Evolutionary conservation across 2,888 invertebrate species (phyloP), one percentile per base, ranked within the genome.

Genomic region (Cerceris ruficornis): DNA sequence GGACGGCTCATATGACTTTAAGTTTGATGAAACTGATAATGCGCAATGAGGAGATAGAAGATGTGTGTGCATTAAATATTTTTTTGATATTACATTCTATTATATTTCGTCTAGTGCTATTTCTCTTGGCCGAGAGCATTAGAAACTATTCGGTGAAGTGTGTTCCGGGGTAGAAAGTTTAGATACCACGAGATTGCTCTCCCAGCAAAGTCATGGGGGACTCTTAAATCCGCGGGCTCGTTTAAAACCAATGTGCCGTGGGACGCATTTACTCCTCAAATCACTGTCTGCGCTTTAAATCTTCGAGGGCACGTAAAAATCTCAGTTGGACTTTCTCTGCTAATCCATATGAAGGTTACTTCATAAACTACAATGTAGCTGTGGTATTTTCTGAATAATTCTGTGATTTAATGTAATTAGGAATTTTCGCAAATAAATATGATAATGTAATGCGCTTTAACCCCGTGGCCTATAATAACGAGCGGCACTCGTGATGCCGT

Each of bases 231-330:
- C 58, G 60, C 61, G 39, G 57, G 66, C 61, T 72, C 72, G 66
- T 75, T 72, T 43, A 57, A 67, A 71, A 61, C 17, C 50, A 50
- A 71, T 52, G 57, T 61, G 55, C 66, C 71, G 9, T 43, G 15
- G 14, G 57, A 52, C 67, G 67, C 66, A 61, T 75, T 75, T 72
- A 46, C 59, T 67, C 71, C 62, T 72, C 72, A 72, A 75, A 75
- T 75, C 75, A 72, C 55, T 57, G 66, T 66, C 57, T 39, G 17
- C 66, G 57, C 14, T 72, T 72, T 43, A 71, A 75, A 57, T 67
- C 6, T 9, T 13, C 13, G 43, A 64, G 60, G 46, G 42, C 14
- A 50, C 15, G 28, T 59, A 50, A 57, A 13, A 69, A 28, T 42
- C 28, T 28, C 17, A 17, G 39, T 49, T 15, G 59, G 49, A 43